Evolutionary conservation across 2,113 vertebrate genomes (phyloP), one percentile per base, ranked within the genome.

Genomic region (Calonectris borealis): DNA sequence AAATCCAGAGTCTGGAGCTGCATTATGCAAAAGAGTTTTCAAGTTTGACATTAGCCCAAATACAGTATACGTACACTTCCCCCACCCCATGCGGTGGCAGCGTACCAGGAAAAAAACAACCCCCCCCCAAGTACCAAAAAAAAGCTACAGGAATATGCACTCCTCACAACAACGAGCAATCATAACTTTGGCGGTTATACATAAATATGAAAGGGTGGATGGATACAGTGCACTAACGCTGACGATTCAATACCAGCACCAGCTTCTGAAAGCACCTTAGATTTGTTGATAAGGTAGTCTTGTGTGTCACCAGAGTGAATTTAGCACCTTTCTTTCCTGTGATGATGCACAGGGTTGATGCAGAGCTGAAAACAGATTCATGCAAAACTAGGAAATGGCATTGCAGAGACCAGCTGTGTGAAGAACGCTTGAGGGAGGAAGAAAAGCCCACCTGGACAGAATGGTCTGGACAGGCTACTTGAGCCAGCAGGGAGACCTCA

Each of bases 1-100:
- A 82, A 95, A 96, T 93, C 85, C 94, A 95, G 91, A 90, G 91
- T 70, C 86, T 84, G 66, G 91, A 94, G 96, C 92, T 90, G 95
- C 42, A 31, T n/a, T 78, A 71, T 62, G 83, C 42, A 72, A 88
- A 93, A 98, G 97, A 84, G 88, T 94, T 97, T 99, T 99, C 98
- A 98, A 99, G 98, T 99, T 97, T 98, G 97, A 97, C 95, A 77
- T 86, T 94, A 97, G 97, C 98, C 96, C 97, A 97, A 96, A 95
- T 97, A 98, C 98, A 98, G 98, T 98, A 98, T 97, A 97, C 97
- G 95, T 93, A 97, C 97, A 97, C 97, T 94, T 83, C 96, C 97
- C 96, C 94, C 96, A 95, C 90, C 97, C 79, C 83, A 96, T 75
- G 97, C 93, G 97, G 97, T 90, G 97, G 98, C 97, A 98, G 98